phyloP scores from a whole-genome alignment of 2,797 vertebrate species.

The Sorex maritimensis region DNA sequence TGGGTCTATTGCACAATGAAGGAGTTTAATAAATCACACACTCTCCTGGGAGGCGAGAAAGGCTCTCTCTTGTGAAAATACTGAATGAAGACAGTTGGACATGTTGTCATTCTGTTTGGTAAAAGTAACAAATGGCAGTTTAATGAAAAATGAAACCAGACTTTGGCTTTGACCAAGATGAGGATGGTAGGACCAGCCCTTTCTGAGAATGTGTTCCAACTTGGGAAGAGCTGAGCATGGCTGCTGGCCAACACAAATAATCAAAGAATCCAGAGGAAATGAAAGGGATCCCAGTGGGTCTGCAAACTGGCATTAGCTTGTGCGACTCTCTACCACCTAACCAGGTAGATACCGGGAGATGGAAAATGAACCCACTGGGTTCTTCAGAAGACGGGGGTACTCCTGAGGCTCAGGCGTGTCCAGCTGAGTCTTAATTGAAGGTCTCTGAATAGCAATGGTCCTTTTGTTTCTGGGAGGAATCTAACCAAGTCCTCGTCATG shows the following conservation, averaged over 20 bases:
- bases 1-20: constrained; percentile 73
- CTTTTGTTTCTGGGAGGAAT: not conserved
- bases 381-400: constrained; percentile 17
- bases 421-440: constrained; percentile 11
- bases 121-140: constrained; percentile 80
- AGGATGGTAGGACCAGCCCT: constrained; percentile 79
- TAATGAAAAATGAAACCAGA: constrained; percentile 84
- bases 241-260: constrained; percentile 78
- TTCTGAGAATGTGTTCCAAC: constrained; percentile 80
- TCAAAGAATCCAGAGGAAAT: constrained; percentile 68
- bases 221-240: constrained; percentile 63
- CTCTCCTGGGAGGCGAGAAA: constrained; percentile 55
- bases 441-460: not conserved
- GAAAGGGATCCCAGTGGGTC: constrained; percentile 58
- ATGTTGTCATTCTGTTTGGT: constrained; percentile 79
- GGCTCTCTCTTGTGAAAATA: constrained; percentile 67
- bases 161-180: constrained; percentile 68
- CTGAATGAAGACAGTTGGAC: constrained; percentile 78
- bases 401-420: not conserved
- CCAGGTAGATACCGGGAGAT: not conserved
- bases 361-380: not conserved
- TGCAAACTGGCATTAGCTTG: constrained; percentile 62
- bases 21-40: constrained; percentile 79
- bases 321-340: constrained; percentile 56
- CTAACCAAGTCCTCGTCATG: not conserved